These are phyloP conservation scores for Neoaliturus tenellus DNA, from an alignment of 2,888 invertebrate species.

Conservation along the genomic window DNA sequence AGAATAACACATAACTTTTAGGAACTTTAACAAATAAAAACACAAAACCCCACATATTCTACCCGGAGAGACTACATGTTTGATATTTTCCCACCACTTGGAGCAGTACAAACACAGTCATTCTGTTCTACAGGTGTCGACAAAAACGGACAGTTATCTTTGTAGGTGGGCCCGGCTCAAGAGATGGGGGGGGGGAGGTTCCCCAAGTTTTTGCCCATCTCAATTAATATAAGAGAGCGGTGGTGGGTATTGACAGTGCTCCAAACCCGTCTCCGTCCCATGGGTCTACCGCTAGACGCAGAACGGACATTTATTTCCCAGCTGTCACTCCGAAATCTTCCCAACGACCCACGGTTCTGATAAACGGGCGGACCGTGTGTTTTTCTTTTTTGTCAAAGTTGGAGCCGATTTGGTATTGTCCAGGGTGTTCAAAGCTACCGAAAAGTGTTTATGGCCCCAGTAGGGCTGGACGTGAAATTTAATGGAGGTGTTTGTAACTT, in stretches of 20 bases:
- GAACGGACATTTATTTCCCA: constrained; percentile 3
- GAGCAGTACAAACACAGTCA: neutral
- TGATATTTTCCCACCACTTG: too few species aligned
- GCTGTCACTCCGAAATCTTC: constrained; percentile 21
- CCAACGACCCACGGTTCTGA: neutral
- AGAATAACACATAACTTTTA: too few species aligned
- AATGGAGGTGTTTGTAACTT: too few species aligned
- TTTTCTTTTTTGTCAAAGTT: constrained; percentile 30
- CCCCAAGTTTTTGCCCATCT: constrained; percentile 32
- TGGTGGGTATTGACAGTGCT: constrained; percentile 9
- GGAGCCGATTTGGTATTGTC: neutral
- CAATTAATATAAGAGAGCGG: constrained; percentile 33
- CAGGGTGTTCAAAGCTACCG: neutral
- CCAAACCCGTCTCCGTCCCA: constrained; percentile 8
- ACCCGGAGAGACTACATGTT: too few species aligned
- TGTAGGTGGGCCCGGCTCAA: neutral
- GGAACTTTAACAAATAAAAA: too few species aligned
- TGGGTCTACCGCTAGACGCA: neutral
- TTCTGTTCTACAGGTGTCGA: constrained; percentile 8
- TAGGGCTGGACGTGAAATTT: neutral
- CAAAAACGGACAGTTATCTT: constrained; percentile 43
- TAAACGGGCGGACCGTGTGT: constrained; percentile 24
- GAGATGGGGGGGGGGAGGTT: neutral
- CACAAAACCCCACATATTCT: too few species aligned
- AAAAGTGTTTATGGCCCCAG: neutral